Evolutionary conservation across 2,113 vertebrate species (phyloP).

Genomic region (Carlito syrichta): DNA sequence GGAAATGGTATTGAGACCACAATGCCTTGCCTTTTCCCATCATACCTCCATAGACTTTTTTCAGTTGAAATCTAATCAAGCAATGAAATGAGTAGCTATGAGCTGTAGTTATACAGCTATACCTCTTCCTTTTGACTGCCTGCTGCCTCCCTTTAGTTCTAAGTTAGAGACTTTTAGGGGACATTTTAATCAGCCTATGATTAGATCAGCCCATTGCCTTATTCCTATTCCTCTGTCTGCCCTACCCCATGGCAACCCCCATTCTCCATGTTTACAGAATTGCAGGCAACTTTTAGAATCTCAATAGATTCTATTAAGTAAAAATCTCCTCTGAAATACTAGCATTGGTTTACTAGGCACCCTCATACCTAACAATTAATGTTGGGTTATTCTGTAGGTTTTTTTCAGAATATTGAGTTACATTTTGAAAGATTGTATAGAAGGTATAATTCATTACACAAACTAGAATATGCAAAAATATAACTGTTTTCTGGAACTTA

Average conservation of each 20-base stretch:
- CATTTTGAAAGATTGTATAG: neutral
- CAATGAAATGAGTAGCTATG: neutral
- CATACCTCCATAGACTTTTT: fast-evolving
- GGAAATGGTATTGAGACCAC: neutral
- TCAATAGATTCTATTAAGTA: neutral
- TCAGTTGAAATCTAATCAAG: neutral
- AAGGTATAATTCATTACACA: neutral
- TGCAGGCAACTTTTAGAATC: neutral
- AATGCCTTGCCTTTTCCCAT: neutral
- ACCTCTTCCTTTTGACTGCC: neutral
- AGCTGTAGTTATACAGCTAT: neutral
- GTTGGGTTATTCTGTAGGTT: neutral
- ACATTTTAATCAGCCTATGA: neutral
- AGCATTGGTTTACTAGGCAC: neutral
- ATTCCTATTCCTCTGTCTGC: too few species aligned
- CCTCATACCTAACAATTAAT: neutral
- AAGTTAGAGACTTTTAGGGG: neutral
- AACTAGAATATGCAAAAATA: neutral
- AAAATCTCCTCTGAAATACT: neutral
- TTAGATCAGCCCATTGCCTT: neutral
- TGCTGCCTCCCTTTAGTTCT: neutral
- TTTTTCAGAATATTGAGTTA: neutral
- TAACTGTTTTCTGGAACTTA: neutral
- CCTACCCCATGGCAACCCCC: neutral
- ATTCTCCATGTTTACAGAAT: neutral